Conservation (phyloP, 2,888 invertebrate genomes). For the Glyphotaelius pellucidus region DNA sequence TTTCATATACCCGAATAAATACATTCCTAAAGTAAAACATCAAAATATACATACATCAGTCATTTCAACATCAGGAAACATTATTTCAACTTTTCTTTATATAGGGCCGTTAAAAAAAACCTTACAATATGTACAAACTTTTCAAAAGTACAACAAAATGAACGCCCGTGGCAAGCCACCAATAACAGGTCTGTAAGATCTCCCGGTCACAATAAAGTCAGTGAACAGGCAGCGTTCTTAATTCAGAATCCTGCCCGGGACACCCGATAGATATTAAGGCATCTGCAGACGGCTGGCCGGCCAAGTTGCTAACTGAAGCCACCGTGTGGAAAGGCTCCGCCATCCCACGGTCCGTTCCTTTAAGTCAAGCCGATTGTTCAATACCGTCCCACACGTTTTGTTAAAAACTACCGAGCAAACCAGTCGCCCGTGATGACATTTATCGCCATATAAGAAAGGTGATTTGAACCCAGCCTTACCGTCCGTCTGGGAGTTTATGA, state of each 20-base stretch:
- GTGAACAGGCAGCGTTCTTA: neutral
- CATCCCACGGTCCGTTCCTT: too few species aligned
- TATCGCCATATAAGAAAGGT: too few species aligned
- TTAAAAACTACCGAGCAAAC: too few species aligned
- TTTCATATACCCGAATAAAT: neutral
- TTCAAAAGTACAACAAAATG: neutral
- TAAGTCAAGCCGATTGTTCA: too few species aligned
- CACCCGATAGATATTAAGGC: neutral
- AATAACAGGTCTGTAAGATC: neutral
- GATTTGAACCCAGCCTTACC: too few species aligned
- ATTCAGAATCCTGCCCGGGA: neutral
- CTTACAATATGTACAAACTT: neutral
- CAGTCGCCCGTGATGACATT: too few species aligned
- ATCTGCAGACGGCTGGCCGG: too few species aligned
- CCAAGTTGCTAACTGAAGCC: too few species aligned
- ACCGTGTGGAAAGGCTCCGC: too few species aligned
- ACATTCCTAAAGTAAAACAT: neutral
- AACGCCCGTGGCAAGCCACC: neutral
- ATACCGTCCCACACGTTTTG: too few species aligned
- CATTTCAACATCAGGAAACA: neutral
- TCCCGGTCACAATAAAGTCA: neutral
- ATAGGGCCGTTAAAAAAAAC: neutral
- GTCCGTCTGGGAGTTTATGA: neutral
- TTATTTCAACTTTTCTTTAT: neutral
- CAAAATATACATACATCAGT: neutral